Base-by-base conservation (phyloP, 2,888 invertebrate genomes). In the Acronicta leporina region DNA sequence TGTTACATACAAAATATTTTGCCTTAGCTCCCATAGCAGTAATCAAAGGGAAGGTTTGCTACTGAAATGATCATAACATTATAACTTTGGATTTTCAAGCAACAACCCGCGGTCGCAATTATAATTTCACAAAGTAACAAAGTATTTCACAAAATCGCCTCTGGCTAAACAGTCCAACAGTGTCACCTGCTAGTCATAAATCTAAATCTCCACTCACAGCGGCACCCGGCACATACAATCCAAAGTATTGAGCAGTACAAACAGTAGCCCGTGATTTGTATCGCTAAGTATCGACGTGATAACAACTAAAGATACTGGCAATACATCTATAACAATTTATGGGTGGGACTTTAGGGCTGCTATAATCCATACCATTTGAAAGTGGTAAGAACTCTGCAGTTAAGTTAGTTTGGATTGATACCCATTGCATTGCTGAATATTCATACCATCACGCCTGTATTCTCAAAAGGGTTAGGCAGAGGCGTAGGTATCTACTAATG, bases 241-340 rank as follows among this genome's bases (percentile, higher is more conserved):
- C 67, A 45, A 63, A 61, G 56, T 63, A 74, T 70, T 68, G 67
- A 74, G 64, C 52, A 54, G 50, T 51, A 74, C 49, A 72, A 77
- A 76, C 75, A 77, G 75, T 66, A 76, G 75, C 4, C 78, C 20
- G 61, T 76, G 75, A 76, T 76, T 76, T 77, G 75, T 76, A 76
- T 76, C 75, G 63, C 63, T 77, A 75, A 76, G 57, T 76, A 76
- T 77, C 68, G 65, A 58, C 30, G 53, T 68, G 75, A 76, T 76
- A 77, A 76, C 75, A 76, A 76, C 68, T 50, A 46, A 30, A 53
- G 75, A 76, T 76, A 77, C 60, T 57, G 43, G 48, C 50, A 64
- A 66, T 42, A 76, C 78, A 76, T 77, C 78, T 78, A 77, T 77
- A 75, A 55, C 63, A 58, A 76, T 76, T 76, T 76, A 76, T 75